phyloP scores from a whole-genome alignment of 2,888 invertebrate species.

The Tenthredo notha region DNA sequence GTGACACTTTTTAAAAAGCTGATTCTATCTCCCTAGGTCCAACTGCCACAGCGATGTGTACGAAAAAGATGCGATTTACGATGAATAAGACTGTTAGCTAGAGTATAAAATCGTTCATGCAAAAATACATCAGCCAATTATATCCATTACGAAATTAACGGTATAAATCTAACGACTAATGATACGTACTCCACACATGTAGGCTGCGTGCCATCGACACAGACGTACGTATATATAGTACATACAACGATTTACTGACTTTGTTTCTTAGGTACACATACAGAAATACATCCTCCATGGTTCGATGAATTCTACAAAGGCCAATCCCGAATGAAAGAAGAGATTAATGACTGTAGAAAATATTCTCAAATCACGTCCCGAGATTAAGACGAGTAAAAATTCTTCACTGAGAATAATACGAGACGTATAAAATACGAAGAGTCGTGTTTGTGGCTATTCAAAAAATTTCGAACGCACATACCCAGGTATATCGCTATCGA shows the following conservation, averaged over 20 bases:
- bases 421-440: not conserved
- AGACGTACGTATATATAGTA: not conserved
- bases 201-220: not conserved
- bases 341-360: conserved; percentile 24
- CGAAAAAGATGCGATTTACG: not conserved
- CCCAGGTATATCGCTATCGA: not conserved
- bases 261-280: not conserved
- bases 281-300: not conserved
- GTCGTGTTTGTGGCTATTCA: not conserved
- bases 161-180: conserved; percentile 36
- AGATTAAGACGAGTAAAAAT: not conserved
- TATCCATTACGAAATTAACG: conserved; percentile 46
- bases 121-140: conserved; percentile 33
- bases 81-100: not conserved
- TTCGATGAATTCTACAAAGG: conserved; percentile 29
- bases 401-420: not conserved
- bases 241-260: not conserved
- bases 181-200: conserved; percentile 1
- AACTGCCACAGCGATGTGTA: too few species aligned
- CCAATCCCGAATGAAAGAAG: conserved; percentile 31
- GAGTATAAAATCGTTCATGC: conserved; percentile 9
- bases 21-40: not conserved
- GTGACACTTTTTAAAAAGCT: not conserved
- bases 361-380: not conserved
- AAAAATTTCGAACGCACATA: not conserved